These are phyloP conservation scores for Pitta sordida DNA, from an alignment of 2,113 vertebrate genomes.

Conservation along the genomic window DNA sequence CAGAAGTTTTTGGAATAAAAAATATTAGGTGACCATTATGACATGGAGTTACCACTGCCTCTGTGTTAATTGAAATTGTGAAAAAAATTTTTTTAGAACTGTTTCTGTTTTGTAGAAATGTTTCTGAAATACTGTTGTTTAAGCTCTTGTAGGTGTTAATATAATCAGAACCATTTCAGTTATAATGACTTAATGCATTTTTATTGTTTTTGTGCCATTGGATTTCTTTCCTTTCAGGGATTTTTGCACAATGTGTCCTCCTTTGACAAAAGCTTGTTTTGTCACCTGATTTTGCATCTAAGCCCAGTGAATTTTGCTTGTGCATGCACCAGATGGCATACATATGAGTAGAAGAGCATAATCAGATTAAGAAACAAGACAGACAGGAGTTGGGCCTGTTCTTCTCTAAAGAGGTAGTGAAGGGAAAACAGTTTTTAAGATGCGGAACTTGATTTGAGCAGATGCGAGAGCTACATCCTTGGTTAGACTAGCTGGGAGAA, in stretches of 20 bases:
- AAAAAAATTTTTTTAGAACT: neutral
- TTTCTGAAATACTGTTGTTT: neutral
- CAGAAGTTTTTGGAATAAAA: neutral
- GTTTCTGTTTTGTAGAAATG: neutral
- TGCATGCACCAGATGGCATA: slow-evolving; percentile 42
- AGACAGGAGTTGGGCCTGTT: slow-evolving; percentile 21
- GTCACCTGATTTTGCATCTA: slow-evolving; percentile 48
- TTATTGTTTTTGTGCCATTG: neutral
- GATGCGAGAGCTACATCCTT: neutral
- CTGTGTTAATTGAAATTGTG: neutral
- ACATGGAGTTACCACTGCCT: neutral
- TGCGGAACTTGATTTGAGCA: neutral
- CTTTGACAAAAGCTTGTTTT: slow-evolving; percentile 27
- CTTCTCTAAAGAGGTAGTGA: slow-evolving; percentile 4
- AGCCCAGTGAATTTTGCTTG: slow-evolving; percentile 44
- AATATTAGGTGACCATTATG: neutral
- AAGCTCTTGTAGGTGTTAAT: neutral
- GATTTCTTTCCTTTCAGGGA: neutral
- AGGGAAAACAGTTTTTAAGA: slow-evolving; percentile 11
- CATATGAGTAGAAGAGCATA: slow-evolving; percentile 43
- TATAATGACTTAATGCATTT: neutral
- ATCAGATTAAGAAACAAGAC: slow-evolving; percentile 53
- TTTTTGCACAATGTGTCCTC: slow-evolving; percentile 4
- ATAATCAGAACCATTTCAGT: neutral
- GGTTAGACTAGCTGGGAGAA: neutral